A percentile compares a stretch with the other conserved stretches of the same genome.
Evolutionary conservation across 2,888 invertebrate genomes (phyloP).

Genomic region (Trissonchulus sp.): DNA sequence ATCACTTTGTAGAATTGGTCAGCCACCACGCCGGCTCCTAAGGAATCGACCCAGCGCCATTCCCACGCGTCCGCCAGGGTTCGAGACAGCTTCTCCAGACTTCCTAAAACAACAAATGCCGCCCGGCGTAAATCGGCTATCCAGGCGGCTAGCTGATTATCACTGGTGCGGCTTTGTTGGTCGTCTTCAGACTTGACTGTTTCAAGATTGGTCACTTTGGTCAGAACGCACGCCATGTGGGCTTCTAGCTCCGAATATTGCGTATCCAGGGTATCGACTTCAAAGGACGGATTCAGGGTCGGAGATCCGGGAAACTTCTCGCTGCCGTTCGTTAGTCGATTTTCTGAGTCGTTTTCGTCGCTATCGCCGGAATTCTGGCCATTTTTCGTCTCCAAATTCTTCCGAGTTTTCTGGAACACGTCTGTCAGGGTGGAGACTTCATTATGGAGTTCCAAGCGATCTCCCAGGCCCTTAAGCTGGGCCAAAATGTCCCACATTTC

Average conservation of each 20-base stretch:
- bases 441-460: background rate
- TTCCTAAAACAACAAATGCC: conserved; percentile 10
- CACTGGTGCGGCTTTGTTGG: background rate
- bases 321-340: background rate
- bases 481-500: conserved; percentile 25
- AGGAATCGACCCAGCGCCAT: background rate
- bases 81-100: conserved; percentile 20
- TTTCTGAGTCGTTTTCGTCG: background rate
- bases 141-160: background rate
- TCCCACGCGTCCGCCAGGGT: conserved; percentile 23
- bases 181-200: background rate
- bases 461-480: conserved; percentile 19
- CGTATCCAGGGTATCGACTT: conserved; percentile 24
- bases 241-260: conserved; percentile 26
- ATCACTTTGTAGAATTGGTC: conserved; percentile 12
- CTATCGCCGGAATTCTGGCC: background rate
- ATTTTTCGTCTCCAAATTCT: too few species aligned
- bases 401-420: background rate
- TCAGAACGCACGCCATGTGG: conserved; percentile 25
- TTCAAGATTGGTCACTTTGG: conserved; percentile 25
- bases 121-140: conserved; percentile 2
- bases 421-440: background rate
- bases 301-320: background rate
- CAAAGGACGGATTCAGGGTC: conserved; percentile 13
- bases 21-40: background rate